Base-by-base conservation (phyloP, 2,797 vertebrate species). In the Dallia pectoralis region DNA sequence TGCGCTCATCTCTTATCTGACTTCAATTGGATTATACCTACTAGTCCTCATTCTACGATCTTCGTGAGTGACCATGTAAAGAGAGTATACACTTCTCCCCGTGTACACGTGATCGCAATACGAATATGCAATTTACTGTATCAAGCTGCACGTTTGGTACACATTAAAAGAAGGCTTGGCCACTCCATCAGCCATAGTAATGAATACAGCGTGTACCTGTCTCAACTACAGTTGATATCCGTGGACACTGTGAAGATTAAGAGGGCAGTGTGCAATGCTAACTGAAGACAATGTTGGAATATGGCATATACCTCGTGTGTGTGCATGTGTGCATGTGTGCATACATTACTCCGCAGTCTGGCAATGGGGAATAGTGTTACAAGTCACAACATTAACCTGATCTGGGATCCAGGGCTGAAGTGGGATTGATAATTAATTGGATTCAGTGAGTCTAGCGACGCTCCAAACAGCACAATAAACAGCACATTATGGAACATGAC, bases 371-470 rank as follows among this genome's bases (percentile, higher is more conserved):
- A 63, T 33, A 65, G 76, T 30, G 67, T 69, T 75, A 81, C 19
- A 77, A 75, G 65, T 86, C 83, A 87, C 79, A 77, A 75, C 53
- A 73, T 86, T 76, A 84, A 90, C 82, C 81, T 85, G 87, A 89
- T 89, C 82, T 67, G 49, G 79, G 81, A 68, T 82, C 79, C 83
- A 69, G 74, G 73, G 74, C 81, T 78, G 74, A 78, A 9, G 53
- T 74, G 71, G 63, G 82, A 89, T 90, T 84, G 89, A 90, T 90
- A 79, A 90, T 90, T 89, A 75, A 89, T 67, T 2, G 1, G 47
- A 69, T 63, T 87, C 80, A 61, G 81, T 80, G 79, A 32, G 53
- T 59, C 53, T 59, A 29, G 79, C 53, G 72, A 71, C 49, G 56
- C 71, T 84, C 79, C 70, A 82, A 83, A 76, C 74, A 81, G 78